Evolutionary conservation across 1,140 invertebrate genomes (phyloP), one percentile per base, ranked within the genome.

Genomic region (Bombus superbus): DNA sequence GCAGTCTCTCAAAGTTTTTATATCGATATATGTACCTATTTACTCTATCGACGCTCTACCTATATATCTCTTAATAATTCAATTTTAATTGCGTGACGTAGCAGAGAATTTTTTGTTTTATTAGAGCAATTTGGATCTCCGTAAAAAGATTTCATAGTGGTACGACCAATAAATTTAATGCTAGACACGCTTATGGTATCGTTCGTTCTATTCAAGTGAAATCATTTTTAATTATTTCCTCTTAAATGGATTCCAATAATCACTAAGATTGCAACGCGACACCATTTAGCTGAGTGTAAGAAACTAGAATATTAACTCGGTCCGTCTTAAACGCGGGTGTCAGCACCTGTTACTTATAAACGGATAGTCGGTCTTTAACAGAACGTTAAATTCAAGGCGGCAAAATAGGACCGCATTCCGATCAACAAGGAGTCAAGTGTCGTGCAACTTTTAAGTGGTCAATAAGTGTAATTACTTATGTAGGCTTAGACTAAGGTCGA

Each of bases 401-500:
- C 53, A 76, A 69, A 84, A 64, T 72, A 69, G 84, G 85, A 85
- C 74, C 79, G 87, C 77, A 91, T 91, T 90, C 82, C 72, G 32
- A 38, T 64, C 64, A 35, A 35, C 32, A 69, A 64, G 47, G 53
- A 80, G 38, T 76, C 86, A 81, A 90, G 66, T 72, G 59, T 82
- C 66, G 77, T 32, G 18, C 69, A 71, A 42, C 88, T 81, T 76
- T 85, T 78, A 83, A 74, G 59, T 62, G 85, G 81, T 83, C 84
- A 81, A 85, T 89, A 82, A 86, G 35, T 38, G 85, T 88, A 92
- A 92, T 92, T 92, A 87, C 88, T 85, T 76, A 91, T 91, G 15
- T 88, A 86, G 77, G 74, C 80, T 69, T 66, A 59, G 64, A 72
- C 64, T 76, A 87, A 88, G 82, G 38, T 38, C 57, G 89, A 90